Percentiles rank a stretch among this genome's conserved stretches.
phyloP scores from a whole-genome alignment of 53 echinoderm and acorn worm species.

The Paracentrotus lividus region DNA sequence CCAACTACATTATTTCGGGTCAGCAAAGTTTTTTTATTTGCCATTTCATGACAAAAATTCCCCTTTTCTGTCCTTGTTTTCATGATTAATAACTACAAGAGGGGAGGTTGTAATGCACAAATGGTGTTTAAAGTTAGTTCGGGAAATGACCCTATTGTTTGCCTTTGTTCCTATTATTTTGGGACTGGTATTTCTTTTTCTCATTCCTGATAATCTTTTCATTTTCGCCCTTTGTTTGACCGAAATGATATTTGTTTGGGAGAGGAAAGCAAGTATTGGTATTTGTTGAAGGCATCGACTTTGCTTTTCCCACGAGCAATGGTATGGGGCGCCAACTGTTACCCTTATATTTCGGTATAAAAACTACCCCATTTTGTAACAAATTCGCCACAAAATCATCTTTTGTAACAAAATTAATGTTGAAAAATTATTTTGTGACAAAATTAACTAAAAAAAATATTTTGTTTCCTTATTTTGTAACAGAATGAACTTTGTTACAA shows the following conservation, averaged over 20 bases:
- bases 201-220: slow-evolving; percentile 38
- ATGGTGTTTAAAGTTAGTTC: slow-evolving; percentile 45
- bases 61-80: slow-evolving; percentile 34
- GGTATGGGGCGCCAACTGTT: too few species aligned
- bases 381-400: too few species aligned
- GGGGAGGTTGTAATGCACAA: not conserved
- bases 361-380: too few species aligned
- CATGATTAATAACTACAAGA: not conserved
- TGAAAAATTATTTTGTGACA: too few species aligned
- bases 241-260: slow-evolving; percentile 58
- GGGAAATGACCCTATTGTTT: slow-evolving; percentile 47
- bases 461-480: too few species aligned
- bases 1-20: slow-evolving; percentile 44
- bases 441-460: too few species aligned
- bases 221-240: slow-evolving; percentile 52
- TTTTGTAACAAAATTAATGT: too few species aligned
- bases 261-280: slow-evolving; percentile 56
- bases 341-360: too few species aligned
- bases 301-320: slow-evolving; percentile 62
- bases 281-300: slow-evolving; percentile 28
- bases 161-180: slow-evolving; percentile 28
- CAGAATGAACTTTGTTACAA: too few species aligned
- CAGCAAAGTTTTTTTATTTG: slow-evolving; percentile 21
- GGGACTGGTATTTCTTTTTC: slow-evolving; percentile 7
- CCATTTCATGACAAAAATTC: slow-evolving; percentile 30